Conservation (phyloP, 2,113 vertebrate genomes). For the Microcebus murinus region DNA sequence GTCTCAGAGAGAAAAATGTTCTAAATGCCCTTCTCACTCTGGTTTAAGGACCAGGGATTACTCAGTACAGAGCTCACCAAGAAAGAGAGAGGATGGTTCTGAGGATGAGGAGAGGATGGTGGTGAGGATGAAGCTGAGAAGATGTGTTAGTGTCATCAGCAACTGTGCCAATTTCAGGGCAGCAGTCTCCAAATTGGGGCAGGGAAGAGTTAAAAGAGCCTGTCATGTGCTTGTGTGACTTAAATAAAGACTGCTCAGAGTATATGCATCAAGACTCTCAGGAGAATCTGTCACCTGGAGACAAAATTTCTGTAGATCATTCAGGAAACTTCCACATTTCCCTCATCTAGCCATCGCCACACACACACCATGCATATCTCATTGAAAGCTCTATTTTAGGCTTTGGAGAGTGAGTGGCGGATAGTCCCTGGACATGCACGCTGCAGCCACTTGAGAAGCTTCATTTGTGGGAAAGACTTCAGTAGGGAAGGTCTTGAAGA, state of each 20-base stretch:
- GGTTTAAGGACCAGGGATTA: neutral
- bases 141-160: neutral
- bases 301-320: neutral
- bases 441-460: too few species aligned
- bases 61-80: neutral
- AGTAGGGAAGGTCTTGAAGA: neutral
- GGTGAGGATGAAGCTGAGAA: neutral
- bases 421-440: too few species aligned
- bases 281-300: neutral
- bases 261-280: fast-evolving
- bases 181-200: neutral
- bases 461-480: neutral
- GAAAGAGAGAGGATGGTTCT: too few species aligned
- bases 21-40: neutral
- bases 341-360: neutral
- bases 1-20: neutral
- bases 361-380: neutral
- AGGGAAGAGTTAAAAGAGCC: neutral
- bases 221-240: too few species aligned
- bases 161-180: neutral
- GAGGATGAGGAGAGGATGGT: neutral
- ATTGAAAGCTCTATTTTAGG: neutral
- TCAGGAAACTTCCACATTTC: neutral
- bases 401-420: neutral
- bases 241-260: neutral